These are phyloP conservation scores for Brachionus asplanchnoidis DNA, from an alignment of 1,140 invertebrate genomes.

Conservation along the genomic window DNA sequence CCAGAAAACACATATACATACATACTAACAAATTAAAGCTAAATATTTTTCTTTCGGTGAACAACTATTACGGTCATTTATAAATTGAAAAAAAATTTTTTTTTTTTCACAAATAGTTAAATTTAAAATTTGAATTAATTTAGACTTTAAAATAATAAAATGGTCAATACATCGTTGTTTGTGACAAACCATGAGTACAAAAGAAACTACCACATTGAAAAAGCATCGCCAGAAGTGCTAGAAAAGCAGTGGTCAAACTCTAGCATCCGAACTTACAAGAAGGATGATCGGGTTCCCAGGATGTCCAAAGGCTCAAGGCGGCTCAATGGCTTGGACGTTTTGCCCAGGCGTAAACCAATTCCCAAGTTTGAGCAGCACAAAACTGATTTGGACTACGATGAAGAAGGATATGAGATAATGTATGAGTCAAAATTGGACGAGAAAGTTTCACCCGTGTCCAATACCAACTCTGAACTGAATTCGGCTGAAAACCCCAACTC, in stretches of 20 bases:
- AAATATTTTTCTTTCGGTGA: conserved; percentile 9
- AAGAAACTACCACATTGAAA: not conserved
- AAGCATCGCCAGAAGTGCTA: not conserved
- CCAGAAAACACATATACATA: not conserved
- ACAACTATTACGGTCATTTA: conserved; percentile 15
- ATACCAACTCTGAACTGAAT: not conserved
- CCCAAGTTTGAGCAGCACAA: not conserved
- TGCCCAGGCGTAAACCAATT: not conserved
- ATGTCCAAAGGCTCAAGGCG: not conserved
- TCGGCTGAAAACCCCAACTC: not conserved
- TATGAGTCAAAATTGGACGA: not conserved
- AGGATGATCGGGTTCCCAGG: not conserved
- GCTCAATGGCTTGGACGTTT: not conserved
- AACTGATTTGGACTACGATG: not conserved
- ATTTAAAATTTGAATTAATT: not conserved
- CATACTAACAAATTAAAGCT: conserved; percentile 18
- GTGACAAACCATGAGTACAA: not conserved
- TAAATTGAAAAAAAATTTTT: conserved; percentile 24
- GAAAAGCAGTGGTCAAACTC: conserved; percentile 11
- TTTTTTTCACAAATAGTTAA: not conserved
- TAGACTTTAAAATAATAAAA: not conserved
- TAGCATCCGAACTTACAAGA: not conserved
- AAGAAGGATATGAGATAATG: not conserved
- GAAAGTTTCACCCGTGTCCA: not conserved
- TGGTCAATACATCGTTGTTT: conserved; percentile 7